Evolutionary conservation across 2,113 vertebrate genomes (phyloP).

Genomic region (Pseudois nayaur): DNA sequence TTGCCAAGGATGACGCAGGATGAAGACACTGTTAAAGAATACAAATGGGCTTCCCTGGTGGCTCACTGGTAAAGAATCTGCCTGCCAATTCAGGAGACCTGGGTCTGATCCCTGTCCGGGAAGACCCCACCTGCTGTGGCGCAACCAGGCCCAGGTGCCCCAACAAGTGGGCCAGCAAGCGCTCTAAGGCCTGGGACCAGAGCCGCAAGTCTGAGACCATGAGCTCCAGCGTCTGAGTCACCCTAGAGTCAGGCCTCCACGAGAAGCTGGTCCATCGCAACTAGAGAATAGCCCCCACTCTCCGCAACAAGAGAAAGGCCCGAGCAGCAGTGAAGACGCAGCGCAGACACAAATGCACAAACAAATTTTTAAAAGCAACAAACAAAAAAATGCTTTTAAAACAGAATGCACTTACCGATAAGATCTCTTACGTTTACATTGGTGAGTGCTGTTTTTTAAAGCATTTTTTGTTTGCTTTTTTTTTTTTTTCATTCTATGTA

Average conservation of each 20-base stretch:
- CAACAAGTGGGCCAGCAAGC: not conserved
- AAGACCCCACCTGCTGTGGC: not conserved
- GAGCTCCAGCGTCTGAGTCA: rapidly evolving
- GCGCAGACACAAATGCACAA: not conserved
- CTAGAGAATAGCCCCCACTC: not conserved
- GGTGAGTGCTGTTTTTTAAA: not conserved
- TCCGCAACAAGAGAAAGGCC: not conserved
- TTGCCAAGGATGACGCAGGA: not conserved
- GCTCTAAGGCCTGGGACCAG: not conserved
- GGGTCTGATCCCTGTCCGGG: not conserved
- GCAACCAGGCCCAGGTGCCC: not conserved
- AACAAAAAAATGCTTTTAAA: not conserved
- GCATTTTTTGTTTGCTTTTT: not conserved
- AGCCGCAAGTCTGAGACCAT: rapidly evolving
- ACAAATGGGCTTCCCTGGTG: not conserved
- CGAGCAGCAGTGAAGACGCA: not conserved
- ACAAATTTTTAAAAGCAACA: not conserved
- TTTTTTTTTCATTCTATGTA: too few relatives aligned
- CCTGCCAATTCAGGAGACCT: not conserved
- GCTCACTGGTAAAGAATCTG: not conserved
- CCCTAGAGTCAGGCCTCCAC: not conserved
- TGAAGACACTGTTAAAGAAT: not conserved
- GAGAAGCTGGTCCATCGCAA: not conserved
- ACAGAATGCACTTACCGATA: not conserved
- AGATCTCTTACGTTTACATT: not conserved